Evolutionary conservation across 2,888 invertebrate genomes (phyloP), one percentile per base, ranked within the genome.

Genomic region (Isoperla grammatica): DNA sequence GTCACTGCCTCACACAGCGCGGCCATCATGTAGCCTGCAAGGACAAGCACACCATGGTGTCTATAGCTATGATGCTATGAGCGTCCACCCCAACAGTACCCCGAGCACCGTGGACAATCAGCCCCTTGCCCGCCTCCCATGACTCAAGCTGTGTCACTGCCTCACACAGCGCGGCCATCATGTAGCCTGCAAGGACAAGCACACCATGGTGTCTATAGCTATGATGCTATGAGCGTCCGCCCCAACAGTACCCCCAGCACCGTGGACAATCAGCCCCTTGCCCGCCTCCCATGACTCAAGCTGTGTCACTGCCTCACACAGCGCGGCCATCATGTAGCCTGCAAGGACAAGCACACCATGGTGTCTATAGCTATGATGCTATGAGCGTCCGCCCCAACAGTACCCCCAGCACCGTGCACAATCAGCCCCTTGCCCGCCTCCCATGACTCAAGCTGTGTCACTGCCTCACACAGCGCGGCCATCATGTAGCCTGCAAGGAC

Each of bases 271-370:
- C 8, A 79, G 62, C 5, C 75, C 78, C 70, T 75, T 76, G 1
- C 74, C 71, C 67, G 62, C 57, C 2, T 68, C 58, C 79, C 79
- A 80, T 1, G 67, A 61, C 65, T 78, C 75, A 29, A 81, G 67
- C n/a, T 72, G 69, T 4, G 64, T 60, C 0, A 79, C 69, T 22
- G 71, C 69, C 39, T 76, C 71, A 35, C 69, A 68, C 12, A 81
- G 67, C 40, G 79, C 74, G 8, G 73, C 71, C 77, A 81, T 79
- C 80, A 81, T 81, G 49, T 69, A 71, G 5, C 78, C 79, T 79
- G 64, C 8, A 70, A 67, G n/a, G n/a, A n/a, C n/a, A n/a, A n/a
- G n/a, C n/a, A n/a, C n/a, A n/a, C n/a, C n/a, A n/a, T n/a, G n/a
- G n/a, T n/a, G n/a, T n/a, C n/a, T n/a, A n/a, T n/a, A n/a, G n/a